Percentiles rank a stretch among this genome's conserved stretches.
Conservation (phyloP, 2,888 invertebrate species). For the Sminthurinus aureus region DNA sequence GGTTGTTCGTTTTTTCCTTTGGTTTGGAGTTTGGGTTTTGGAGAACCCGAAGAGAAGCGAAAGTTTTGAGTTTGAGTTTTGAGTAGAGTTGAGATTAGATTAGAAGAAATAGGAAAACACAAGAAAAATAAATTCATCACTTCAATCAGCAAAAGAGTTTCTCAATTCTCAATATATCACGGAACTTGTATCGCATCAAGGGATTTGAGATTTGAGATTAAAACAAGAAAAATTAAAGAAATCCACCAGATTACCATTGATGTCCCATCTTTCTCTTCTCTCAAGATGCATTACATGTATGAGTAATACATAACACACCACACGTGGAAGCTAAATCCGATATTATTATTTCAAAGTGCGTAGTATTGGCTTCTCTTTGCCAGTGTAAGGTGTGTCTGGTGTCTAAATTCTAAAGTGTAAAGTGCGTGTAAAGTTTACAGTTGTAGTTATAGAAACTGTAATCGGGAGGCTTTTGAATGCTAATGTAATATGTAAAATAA, state of each 20-base stretch:
- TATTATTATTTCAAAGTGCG: background rate
- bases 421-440: background rate
- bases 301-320: background rate
- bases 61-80: no score
- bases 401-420: no score
- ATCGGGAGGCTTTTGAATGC: slow-evolving; percentile 9
- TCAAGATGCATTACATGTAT: background rate
- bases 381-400: no score
- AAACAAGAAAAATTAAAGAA: slow-evolving; percentile 16
- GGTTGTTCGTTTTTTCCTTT: no score
- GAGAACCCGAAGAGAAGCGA: background rate
- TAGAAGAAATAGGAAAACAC: background rate
- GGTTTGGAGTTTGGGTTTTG: no score
- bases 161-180: no score
- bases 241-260: background rate
- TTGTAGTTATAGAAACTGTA: slow-evolving; percentile 15
- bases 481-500: background rate
- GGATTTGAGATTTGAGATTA: background rate
- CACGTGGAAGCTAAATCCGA: background rate
- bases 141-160: background rate
- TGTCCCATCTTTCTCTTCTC: background rate
- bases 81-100: background rate
- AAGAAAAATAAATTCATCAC: background rate
- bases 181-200: background rate
- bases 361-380: background rate